Conservation (phyloP, 2,888 invertebrate genomes). For the Drosophila merina region DNA sequence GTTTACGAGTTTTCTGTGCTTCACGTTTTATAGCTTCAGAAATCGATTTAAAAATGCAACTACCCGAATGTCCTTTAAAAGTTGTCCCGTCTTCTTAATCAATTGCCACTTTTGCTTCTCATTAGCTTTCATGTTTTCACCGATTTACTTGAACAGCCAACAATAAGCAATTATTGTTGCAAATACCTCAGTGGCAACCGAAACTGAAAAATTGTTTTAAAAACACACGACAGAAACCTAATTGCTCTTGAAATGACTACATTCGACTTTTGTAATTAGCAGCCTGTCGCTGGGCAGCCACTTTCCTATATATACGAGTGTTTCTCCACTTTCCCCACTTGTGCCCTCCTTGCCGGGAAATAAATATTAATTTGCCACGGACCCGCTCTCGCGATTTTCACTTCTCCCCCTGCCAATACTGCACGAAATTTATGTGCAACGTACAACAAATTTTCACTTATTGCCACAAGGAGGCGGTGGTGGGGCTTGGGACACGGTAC, state of each 20-base stretch:
- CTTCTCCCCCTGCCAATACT: constrained; percentile 37
- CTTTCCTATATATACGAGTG: not conserved
- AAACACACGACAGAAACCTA: constrained; percentile 77
- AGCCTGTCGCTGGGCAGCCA: constrained; percentile 48
- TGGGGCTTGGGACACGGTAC: not conserved
- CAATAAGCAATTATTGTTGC: constrained; percentile 16
- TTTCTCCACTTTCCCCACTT: not conserved
- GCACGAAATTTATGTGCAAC: constrained; percentile 75
- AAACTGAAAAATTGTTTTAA: constrained; percentile 45
- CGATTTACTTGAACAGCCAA: not conserved
- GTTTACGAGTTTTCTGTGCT: constrained; percentile 7
- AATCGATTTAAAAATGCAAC: not conserved
- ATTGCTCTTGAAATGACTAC: constrained; percentile 79
- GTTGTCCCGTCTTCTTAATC: not conserved
- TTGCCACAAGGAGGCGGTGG: constrained; percentile 44
- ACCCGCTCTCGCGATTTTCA: constrained; percentile 12
- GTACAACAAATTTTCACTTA: constrained; percentile 80
- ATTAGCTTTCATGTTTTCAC: not conserved
- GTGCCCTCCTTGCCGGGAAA: constrained; percentile 33
- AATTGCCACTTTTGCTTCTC: not conserved
- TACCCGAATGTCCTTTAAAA: not conserved
- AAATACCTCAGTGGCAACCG: constrained; percentile 6
- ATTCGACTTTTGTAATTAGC: constrained; percentile 79
- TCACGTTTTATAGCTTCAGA: not conserved
- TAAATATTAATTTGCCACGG: constrained; percentile 76